Conservation (phyloP, 2,797 vertebrate genomes). For the Pygocentrus nattereri region DNA sequence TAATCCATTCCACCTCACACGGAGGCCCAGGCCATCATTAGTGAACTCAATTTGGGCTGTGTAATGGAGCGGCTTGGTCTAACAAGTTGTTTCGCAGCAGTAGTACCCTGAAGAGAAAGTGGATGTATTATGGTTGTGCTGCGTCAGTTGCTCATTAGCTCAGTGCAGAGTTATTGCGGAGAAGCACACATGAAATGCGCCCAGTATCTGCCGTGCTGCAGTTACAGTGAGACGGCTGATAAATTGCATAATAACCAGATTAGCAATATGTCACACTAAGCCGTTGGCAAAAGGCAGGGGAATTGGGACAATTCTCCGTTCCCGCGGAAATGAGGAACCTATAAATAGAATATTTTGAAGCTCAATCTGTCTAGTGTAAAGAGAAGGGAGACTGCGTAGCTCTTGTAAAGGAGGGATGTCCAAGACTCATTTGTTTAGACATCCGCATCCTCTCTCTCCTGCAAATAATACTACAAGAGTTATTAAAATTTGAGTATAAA, state of each 20-base stretch:
- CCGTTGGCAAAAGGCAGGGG: constrained; percentile 77
- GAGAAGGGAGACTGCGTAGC: constrained; percentile 31
- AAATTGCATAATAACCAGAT: constrained; percentile 85
- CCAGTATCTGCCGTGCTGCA: constrained; percentile 72
- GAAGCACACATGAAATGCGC: constrained; percentile 74
- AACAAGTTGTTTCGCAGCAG: constrained; percentile 76
- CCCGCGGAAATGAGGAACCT: constrained; percentile 78
- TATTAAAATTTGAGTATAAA: constrained; percentile 7
- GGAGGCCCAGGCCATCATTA: constrained; percentile 70
- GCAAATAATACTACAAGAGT: constrained; percentile 12
- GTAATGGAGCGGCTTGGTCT: constrained; percentile 80
- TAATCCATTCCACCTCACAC: constrained; percentile 69
- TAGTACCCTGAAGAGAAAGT: constrained; percentile 76
- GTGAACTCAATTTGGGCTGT: constrained; percentile 75
- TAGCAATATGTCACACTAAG: constrained; percentile 83
- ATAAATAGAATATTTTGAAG: constrained; percentile 81
- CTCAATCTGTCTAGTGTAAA: constrained; percentile 75
- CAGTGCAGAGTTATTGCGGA: constrained; percentile 75
- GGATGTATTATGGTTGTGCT: constrained; percentile 68
- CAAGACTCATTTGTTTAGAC: constrained; percentile 45
- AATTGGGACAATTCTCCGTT: constrained; percentile 78
- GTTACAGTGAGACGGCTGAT: constrained; percentile 77
- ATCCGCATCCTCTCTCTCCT: neutral
- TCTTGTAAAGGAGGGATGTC: constrained; percentile 30
- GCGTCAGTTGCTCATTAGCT: constrained; percentile 74